Evolutionary conservation across 2,797 vertebrate genomes (phyloP), one percentile per base, ranked within the genome.

Genomic region (Glossophaga mutica): DNA sequence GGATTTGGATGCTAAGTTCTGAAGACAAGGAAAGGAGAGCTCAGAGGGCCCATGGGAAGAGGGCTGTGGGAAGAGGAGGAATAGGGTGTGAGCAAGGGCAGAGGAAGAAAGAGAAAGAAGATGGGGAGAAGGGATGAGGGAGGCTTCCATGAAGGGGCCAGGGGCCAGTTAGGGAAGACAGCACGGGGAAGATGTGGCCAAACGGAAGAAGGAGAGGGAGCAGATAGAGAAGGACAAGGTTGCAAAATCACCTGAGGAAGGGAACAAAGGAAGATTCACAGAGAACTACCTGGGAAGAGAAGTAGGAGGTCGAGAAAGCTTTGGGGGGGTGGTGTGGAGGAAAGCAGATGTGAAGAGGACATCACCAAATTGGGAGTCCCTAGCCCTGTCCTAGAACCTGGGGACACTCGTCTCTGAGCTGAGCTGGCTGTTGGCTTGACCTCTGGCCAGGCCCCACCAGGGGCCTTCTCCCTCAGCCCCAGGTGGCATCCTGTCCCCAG

Each of bases 81-180:
- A 26, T 1, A 14, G 21, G 9, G 19, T 37, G 9, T 22, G 29
- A 3, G 4, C 1, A 2, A 42, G 50, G 44, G 14, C 19, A 46
- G 26, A 44, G 9, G 12, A 26, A 2, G 34, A 21, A 3, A 2
- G 44, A 32, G 21, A 50, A n/a, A 71, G 59, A 29, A 73, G 16
- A 14, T 37, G 48, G 21, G 37, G 24, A 39, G 11, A 2, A 44
- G 14, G 15, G 34, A 5, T 19, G 34, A 46, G 48, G n/a, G 46
- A 77, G 48, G 48, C 5, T 67, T 70, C 34, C 34, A 11, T 0
- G 0, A 32, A 91, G 68, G 50, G 14, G 11, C 34, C 15, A 52
- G 34, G n/a, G 14, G 22, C 48, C 48, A 14, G 14, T 3, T 26
- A 12, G 32, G 55, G 6, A 70, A 19, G 39, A 46, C 7, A 2